These are phyloP conservation scores for Neolamprologus multifasciatus DNA, from an alignment of 2,797 vertebrate genomes.

Conservation along the genomic window DNA sequence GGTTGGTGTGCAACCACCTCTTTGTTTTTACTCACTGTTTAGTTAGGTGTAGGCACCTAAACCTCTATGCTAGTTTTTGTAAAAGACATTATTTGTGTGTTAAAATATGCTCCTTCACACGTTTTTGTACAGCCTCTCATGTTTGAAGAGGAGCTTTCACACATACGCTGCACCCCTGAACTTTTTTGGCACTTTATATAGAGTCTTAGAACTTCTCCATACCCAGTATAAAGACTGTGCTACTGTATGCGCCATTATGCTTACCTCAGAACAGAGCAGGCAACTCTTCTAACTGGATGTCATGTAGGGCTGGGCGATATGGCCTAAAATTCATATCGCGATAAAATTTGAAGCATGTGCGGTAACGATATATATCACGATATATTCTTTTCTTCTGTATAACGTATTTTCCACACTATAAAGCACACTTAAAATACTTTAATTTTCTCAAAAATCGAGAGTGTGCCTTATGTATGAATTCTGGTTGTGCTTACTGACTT, in stretches of 20 bases:
- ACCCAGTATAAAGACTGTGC: background rate
- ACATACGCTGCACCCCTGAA: background rate
- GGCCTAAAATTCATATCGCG: rapidly evolving
- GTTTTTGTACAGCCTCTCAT: background rate
- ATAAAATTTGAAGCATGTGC: too few relatives aligned
- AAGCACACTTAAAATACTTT: rapidly evolving
- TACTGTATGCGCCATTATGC: background rate
- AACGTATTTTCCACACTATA: too few relatives aligned
- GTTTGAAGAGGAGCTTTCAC: background rate
- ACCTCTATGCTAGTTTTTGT: rapidly evolving
- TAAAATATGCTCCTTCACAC: background rate
- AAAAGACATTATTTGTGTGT: background rate
- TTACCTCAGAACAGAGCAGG: background rate
- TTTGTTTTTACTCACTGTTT: background rate
- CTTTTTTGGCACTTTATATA: background rate
- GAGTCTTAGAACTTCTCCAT: background rate
- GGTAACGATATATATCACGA: rapidly evolving
- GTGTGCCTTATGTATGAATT: too few relatives aligned
- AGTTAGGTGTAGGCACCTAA: background rate
- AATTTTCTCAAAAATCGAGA: too few relatives aligned
- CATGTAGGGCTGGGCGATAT: background rate
- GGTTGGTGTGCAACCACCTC: background rate
- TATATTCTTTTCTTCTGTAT: too few relatives aligned
- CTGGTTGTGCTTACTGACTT: too few relatives aligned
- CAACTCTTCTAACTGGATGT: background rate